phyloP scores from a whole-genome alignment of 35 echinoderm and acorn worm species.

The Amphiura filiformis region DNA sequence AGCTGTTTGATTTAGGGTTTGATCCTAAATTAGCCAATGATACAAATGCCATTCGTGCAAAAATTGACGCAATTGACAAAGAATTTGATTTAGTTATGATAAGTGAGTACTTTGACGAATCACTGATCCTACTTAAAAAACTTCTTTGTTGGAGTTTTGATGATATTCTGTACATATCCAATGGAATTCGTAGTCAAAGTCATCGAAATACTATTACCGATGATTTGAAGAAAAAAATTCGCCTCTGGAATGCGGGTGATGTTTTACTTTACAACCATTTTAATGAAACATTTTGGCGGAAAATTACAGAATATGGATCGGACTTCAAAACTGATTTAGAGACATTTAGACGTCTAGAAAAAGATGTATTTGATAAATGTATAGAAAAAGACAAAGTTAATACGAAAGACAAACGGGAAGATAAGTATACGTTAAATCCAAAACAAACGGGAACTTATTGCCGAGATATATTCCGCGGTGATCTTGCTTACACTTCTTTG shows the following conservation, averaged over 20 bases:
- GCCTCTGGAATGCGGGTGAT: not conserved
- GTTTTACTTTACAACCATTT: no score
- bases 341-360: not conserved
- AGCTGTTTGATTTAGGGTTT: not conserved
- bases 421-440: not conserved
- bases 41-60: not conserved
- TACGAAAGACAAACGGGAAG: not conserved
- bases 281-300: no score
- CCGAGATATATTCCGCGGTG: not conserved
- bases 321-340: not conserved
- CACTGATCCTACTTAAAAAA: constrained; percentile 38
- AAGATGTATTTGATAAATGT: not conserved
- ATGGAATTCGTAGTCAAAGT: constrained; percentile 10
- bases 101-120: constrained; percentile 56
- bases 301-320: not conserved
- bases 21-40: no score
- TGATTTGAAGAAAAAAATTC: not conserved
- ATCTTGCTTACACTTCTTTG: not conserved
- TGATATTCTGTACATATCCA: constrained; percentile 47
- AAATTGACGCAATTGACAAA: constrained; percentile 14
- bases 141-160: constrained; percentile 53
- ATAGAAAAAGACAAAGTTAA: not conserved
- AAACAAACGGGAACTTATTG: not conserved
- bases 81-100: constrained; percentile 52
- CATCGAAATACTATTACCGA: constrained; percentile 1